phyloP scores from a whole-genome alignment of 2,888 invertebrate species.

The Sinhomidia bicolor region DNA sequence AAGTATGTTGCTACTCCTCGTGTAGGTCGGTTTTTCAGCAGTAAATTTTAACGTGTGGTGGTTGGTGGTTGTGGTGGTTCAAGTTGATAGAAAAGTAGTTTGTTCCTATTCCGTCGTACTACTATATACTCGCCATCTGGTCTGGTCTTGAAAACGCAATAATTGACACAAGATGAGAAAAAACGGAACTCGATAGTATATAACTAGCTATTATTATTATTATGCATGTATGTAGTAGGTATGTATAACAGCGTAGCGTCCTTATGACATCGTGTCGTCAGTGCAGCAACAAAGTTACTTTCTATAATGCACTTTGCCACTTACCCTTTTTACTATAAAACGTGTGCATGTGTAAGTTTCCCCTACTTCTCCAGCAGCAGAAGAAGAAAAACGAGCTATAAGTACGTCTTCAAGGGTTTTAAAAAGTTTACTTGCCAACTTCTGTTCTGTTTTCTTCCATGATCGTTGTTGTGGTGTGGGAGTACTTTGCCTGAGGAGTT shows the following conservation, averaged over 20 bases:
- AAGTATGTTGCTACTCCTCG: neutral
- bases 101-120: neutral
- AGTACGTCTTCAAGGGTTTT: constrained; percentile 56
- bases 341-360: neutral
- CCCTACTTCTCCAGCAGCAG: neutral
- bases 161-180: constrained; percentile 48
- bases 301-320: constrained; percentile 10
- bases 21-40: neutral
- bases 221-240: neutral
- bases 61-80: neutral
- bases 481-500: constrained; percentile 38
- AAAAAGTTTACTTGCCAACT: constrained; percentile 21
- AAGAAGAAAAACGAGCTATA: neutral
- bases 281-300: neutral
- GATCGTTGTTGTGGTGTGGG: constrained; percentile 18
- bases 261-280: neutral
- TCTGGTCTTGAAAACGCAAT: constrained; percentile 57
- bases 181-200: constrained; percentile 11
- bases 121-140: constrained; percentile 67
- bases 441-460: neutral
- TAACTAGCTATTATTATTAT: too few species aligned
- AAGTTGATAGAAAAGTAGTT: neutral
- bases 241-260: neutral
- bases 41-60: neutral
- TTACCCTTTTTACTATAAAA: constrained; percentile 1